Conservation (phyloP, 1,140 invertebrate species). For the Temnothorax curvispinosus region DNA sequence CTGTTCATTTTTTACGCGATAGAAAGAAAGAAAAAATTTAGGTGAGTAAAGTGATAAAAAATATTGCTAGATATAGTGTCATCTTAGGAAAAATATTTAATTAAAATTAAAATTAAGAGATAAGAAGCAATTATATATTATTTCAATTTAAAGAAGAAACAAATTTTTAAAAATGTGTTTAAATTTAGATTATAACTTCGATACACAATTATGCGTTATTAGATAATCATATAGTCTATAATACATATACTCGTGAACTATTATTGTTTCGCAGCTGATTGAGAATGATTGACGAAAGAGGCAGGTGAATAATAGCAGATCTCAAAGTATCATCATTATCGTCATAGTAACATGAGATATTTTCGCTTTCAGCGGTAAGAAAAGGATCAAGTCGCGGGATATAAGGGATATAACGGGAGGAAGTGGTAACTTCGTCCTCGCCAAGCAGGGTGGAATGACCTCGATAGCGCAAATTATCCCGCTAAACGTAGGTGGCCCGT, state of each 20-base stretch:
- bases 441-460: slow-evolving; percentile 78
- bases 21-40: background rate
- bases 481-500: slow-evolving; percentile 72
- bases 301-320: background rate
- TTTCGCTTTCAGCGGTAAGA: slow-evolving; percentile 8
- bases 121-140: background rate
- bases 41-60: background rate
- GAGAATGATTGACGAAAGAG: background rate
- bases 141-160: background rate
- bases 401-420: background rate
- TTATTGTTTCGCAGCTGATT: background rate
- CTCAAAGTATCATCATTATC: slow-evolving; percentile 22
- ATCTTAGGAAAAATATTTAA: background rate
- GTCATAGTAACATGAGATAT: slow-evolving; percentile 6
- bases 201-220: background rate
- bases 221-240: background rate
- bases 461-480: slow-evolving; percentile 81
- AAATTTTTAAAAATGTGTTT: background rate
- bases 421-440: background rate
- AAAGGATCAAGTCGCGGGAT: slow-evolving; percentile 1
- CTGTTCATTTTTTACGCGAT: background rate
- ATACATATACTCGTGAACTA: background rate
- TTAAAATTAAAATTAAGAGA: background rate
- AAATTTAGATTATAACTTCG: background rate
- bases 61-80: background rate